A percentile compares a stretch with the other conserved stretches of the same genome.
These are phyloP conservation scores for Cynopterus sphinx DNA, from an alignment of 2,797 vertebrate genomes.

Conservation along the genomic window DNA sequence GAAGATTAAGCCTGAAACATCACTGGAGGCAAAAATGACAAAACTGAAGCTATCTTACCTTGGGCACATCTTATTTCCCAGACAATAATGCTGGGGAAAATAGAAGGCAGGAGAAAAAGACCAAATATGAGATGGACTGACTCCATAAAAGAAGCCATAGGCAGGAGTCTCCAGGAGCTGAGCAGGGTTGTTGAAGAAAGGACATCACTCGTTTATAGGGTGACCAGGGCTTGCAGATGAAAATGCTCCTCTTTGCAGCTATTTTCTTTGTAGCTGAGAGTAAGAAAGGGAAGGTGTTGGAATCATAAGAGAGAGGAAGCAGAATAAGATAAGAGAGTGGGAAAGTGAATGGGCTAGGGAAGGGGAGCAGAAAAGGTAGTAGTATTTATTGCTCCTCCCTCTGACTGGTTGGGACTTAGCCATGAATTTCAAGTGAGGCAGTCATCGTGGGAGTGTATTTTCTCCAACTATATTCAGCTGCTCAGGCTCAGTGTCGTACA, in stretches of 20 bases:
- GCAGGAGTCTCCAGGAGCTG: neutral
- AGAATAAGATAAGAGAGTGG: neutral
- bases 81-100: neutral
- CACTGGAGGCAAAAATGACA: neutral
- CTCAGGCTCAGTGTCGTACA: neutral
- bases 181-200: neutral
- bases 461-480: neutral
- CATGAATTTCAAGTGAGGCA: neutral
- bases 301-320: neutral
- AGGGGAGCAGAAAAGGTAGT: neutral
- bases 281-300: neutral
- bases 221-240: neutral
- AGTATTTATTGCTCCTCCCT: neutral
- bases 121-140: neutral
- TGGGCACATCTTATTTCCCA: neutral
- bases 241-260: neutral
- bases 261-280: neutral
- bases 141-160: neutral
- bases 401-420: neutral
- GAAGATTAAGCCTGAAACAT: neutral
- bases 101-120: neutral
- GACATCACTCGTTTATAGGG: neutral
- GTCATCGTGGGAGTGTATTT: neutral
- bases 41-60: neutral
- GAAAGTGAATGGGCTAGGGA: neutral